Conservation (phyloP, 2,797 vertebrate genomes). For the Mormyrops attenuatus region DNA sequence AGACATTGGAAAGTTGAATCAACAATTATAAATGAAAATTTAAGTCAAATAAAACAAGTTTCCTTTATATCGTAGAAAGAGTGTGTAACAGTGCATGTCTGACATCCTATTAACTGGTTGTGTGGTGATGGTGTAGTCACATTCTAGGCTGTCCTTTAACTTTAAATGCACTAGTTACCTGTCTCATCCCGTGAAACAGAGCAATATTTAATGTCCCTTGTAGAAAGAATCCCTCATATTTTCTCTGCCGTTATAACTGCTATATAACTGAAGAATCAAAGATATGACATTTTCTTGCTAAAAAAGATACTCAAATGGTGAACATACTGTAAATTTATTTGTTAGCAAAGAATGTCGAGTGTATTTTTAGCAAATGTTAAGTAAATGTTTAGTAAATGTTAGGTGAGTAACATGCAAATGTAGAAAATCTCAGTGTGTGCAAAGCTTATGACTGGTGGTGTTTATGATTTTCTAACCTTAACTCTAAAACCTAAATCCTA, state of each 20-base stretch:
- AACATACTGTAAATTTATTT: too few relatives aligned
- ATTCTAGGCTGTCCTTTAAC: neutral
- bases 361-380: too few relatives aligned
- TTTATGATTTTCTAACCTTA: neutral
- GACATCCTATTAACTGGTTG: neutral
- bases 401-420: too few relatives aligned
- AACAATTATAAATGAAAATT: neutral
- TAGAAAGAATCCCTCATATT: too few relatives aligned
- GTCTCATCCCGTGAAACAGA: neutral
- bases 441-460: too few relatives aligned
- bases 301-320: too few relatives aligned
- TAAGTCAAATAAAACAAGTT: neutral
- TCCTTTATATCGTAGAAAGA: neutral
- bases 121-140: neutral
- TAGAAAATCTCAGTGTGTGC: too few relatives aligned
- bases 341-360: too few relatives aligned
- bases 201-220: neutral
- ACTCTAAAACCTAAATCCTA: neutral
- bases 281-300: too few relatives aligned
- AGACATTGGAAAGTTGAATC: neutral
- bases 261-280: too few relatives aligned
- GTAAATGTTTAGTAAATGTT: too few relatives aligned
- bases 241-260: too few relatives aligned
- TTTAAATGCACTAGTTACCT: neutral
- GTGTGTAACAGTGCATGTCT: neutral